A percentile compares a stretch with the other conserved stretches of the same genome.
Conservation (phyloP, 1,140 invertebrate genomes). For the Colletes gigas region DNA sequence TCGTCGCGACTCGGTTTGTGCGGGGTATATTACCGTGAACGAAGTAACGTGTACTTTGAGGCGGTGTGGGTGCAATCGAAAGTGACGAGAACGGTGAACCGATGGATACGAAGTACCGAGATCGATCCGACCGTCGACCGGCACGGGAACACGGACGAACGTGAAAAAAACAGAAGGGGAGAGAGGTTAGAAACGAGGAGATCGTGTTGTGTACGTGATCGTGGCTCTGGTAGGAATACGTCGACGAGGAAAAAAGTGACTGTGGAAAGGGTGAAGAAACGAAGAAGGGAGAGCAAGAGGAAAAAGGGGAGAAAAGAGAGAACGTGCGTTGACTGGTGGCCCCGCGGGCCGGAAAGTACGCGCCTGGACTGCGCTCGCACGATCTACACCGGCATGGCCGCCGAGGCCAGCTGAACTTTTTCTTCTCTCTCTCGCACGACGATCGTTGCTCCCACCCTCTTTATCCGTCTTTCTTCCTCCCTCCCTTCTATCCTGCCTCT, state of each 20-base stretch:
- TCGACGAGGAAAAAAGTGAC: conserved; percentile 23
- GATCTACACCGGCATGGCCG: conserved; percentile 75
- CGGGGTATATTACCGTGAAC: not conserved
- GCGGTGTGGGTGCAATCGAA: not conserved
- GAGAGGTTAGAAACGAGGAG: conserved; percentile 24
- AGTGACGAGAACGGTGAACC: not conserved
- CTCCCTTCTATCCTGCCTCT: conserved; percentile 28
- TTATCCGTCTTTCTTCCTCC: conserved; percentile 22
- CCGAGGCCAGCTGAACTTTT: conserved; percentile 76
- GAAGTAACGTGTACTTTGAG: not conserved
- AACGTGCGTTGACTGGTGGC: conserved; percentile 33
- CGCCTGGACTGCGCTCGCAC: conserved; percentile 69
- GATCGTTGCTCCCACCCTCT: conserved; percentile 42
- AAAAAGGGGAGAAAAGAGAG: conserved; percentile 24
- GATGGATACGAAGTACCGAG: conserved; percentile 16
- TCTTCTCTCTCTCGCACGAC: conserved; percentile 47
- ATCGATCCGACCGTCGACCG: conserved; percentile 23
- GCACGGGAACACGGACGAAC: conserved; percentile 15
- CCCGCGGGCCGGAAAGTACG: conserved; percentile 55
- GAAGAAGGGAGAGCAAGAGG: conserved; percentile 1
- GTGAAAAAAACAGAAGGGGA: conserved; percentile 15
- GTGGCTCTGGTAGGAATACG: not conserved
- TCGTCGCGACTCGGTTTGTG: not conserved
- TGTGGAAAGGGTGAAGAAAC: conserved; percentile 19
- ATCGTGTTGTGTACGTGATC: conserved; percentile 28